phyloP scores from a whole-genome alignment of 2,888 invertebrate species.

The Stenoptilia bipunctidactyla region DNA sequence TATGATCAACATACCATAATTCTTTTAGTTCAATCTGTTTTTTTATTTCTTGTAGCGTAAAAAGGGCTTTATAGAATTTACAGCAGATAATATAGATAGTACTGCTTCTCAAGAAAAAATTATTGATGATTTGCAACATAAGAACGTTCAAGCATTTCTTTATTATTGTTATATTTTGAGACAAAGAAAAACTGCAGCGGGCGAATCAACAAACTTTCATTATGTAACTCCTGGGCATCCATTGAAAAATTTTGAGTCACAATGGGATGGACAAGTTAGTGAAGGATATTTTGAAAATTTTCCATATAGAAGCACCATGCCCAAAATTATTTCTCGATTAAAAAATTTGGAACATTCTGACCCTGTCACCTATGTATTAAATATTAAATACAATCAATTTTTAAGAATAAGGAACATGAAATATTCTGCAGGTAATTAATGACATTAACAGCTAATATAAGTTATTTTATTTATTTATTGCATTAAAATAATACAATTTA shows the following conservation, averaged over 20 bases:
- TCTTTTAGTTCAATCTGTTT: no score
- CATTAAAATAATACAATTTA: no score
- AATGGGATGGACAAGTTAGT: conserved; percentile 47
- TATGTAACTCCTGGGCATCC: conserved; percentile 34
- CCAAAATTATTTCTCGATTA: conserved; percentile 37
- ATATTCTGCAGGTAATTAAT: conserved; percentile 27
- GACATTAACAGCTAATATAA: no score
- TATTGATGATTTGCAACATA: conserved; percentile 27
- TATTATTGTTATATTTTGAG: conserved; percentile 30
- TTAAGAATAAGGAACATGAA: conserved; percentile 14
- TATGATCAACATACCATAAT: no score
- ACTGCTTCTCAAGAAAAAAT: conserved; percentile 34
- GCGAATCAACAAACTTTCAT: conserved; percentile 21
- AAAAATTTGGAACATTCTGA: conserved; percentile 30
- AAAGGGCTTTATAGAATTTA: conserved; percentile 14
- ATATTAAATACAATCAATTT: conserved; percentile 30
- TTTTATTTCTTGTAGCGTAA: background rate
- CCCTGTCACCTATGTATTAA: conserved; percentile 36
- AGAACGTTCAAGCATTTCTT: conserved; percentile 28
- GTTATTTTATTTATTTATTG: no score
- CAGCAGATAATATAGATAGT: conserved; percentile 31
- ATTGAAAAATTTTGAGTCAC: conserved; percentile 33
- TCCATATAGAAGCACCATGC: conserved; percentile 37
- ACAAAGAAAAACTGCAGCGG: conserved; percentile 20
- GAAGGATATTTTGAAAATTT: conserved; percentile 44